Evolutionary conservation across 92 coral and sea anemone species (phyloP).

Genomic region (Isaurus tuberculatus): DNA sequence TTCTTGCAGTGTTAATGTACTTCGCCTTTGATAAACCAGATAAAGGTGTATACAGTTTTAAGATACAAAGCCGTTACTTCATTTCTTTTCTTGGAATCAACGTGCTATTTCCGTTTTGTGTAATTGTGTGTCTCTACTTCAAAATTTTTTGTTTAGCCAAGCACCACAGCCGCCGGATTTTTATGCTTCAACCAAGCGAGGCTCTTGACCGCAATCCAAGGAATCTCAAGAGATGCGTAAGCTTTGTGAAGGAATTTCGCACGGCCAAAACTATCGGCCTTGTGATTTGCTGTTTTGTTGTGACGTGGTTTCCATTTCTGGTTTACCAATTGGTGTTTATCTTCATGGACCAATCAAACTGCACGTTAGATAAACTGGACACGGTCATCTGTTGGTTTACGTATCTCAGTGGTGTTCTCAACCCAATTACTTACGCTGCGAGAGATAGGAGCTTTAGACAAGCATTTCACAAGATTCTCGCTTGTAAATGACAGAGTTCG

Average conservation of each 20-base stretch:
- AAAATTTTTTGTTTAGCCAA: conserved; percentile 56
- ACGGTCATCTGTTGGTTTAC: conserved; percentile 64
- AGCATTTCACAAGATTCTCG: conserved; percentile 34
- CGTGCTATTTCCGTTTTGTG: conserved; percentile 62
- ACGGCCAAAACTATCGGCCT: conserved; percentile 56
- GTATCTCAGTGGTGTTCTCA: conserved; percentile 64
- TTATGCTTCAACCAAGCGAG: conserved; percentile 10
- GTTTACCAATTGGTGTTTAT: conserved; percentile 50
- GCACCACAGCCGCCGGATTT: conserved; percentile 47
- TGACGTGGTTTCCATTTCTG: conserved; percentile 68
- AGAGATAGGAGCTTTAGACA: conserved; percentile 53
- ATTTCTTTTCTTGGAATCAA: conserved; percentile 55
- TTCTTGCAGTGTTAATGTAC: conserved; percentile 50
- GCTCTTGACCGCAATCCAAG: not conserved
- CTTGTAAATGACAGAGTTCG: not conserved
- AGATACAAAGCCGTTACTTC: conserved; percentile 43
- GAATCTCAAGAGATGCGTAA: conserved; percentile 32
- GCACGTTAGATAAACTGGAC: conserved; percentile 57
- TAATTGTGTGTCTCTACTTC: conserved; percentile 41
- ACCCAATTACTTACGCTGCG: conserved; percentile 64
- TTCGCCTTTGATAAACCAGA: conserved; percentile 58
- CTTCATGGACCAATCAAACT: conserved; percentile 25
- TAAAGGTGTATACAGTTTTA: conserved; percentile 49
- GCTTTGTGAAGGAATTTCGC: conserved; percentile 55
- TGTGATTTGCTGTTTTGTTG: conserved; percentile 59